Percentiles rank a stretch among this genome's conserved stretches.
These are phyloP conservation scores for Pavo muticus DNA, from an alignment of 2,113 vertebrate species.

Conservation along the genomic window DNA sequence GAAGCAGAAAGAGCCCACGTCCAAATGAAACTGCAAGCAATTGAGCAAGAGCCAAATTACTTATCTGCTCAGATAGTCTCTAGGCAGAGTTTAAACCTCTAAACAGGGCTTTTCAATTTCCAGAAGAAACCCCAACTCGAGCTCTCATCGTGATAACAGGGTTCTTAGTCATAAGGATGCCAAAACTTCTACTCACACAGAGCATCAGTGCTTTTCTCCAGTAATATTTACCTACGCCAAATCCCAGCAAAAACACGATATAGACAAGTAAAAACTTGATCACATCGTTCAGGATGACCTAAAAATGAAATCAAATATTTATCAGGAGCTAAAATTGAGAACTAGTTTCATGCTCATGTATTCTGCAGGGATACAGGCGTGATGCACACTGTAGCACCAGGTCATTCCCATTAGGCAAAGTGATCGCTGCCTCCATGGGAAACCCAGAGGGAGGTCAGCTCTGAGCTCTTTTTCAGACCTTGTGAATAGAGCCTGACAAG, in stretches of 20 bases:
- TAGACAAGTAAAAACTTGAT: slow-evolving; percentile 85
- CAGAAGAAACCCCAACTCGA: slow-evolving; percentile 21
- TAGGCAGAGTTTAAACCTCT: not conserved
- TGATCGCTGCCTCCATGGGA: not conserved
- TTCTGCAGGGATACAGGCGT: not conserved
- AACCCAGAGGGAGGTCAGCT: not conserved
- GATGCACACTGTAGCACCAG: not conserved
- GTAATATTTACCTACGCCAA: slow-evolving; percentile 82
- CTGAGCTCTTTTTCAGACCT: not conserved
- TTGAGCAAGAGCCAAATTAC: not conserved
- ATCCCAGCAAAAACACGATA: slow-evolving; percentile 85
- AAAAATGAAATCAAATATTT: slow-evolving; percentile 37
- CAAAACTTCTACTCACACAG: slow-evolving; percentile 22
- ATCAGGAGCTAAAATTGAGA: not conserved
- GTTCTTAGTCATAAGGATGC: slow-evolving; percentile 4
- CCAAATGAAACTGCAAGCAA: not conserved
- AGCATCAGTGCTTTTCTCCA: slow-evolving; percentile 27
- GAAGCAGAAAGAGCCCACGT: not conserved
- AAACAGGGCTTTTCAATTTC: not conserved
- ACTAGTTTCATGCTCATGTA: not conserved
- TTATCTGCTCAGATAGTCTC: not conserved
- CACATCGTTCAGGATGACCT: slow-evolving; percentile 86
- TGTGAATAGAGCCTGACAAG: not conserved
- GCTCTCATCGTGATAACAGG: not conserved
- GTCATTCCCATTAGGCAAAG: not conserved